Base-by-base conservation (phyloP, 2,888 invertebrate species). In the Ferrisia virgata region DNA sequence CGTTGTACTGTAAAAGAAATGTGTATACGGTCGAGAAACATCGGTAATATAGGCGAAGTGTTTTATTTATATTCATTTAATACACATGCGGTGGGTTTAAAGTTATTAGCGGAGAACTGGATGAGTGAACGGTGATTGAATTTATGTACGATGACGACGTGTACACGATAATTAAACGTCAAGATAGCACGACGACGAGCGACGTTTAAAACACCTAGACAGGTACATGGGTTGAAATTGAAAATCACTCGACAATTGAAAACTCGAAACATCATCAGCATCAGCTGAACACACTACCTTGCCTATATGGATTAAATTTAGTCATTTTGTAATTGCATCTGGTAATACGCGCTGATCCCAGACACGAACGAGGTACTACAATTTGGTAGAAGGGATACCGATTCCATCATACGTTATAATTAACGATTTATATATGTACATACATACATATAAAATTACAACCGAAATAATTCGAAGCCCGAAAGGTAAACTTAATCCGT, bases 31-130 rank as follows among this genome's bases (percentile, higher is more conserved):
- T 28, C 72, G 33, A 53, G 53, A 82, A 82, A 82, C 58, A 53
- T 64, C 33, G 33, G 25, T 82, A 82, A 82, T n/a, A n/a, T 82
- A 64, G 82, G 82, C 82, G 36, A 64, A 64, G 36, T 18, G 31
- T 58, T 64, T 82, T 82, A 82, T 64, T 58, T 82, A 58, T 82
- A 82, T 82, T 82, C 53, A 36, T 82, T 64, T 64, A 58, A n/a
- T 82, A 64, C 6, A 39, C 28, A 47, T n/a, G 64, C 28, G 64
- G 82, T 64, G 82, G 82, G 58, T 82, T 81, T 81, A 53, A 47
- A 64, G 31, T 58, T 64, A 82, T 82, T 82, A 82, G 82, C 82
- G 69, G 72, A 80, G 64, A 39, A 58, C 64, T 82, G n/a, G n/a
- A n/a, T n/a, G 82, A 64, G 82, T 18, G 58, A 33, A 18, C 40